Conservation (phyloP, 2,797 vertebrate genomes). For the Intellagama lesueurii region DNA sequence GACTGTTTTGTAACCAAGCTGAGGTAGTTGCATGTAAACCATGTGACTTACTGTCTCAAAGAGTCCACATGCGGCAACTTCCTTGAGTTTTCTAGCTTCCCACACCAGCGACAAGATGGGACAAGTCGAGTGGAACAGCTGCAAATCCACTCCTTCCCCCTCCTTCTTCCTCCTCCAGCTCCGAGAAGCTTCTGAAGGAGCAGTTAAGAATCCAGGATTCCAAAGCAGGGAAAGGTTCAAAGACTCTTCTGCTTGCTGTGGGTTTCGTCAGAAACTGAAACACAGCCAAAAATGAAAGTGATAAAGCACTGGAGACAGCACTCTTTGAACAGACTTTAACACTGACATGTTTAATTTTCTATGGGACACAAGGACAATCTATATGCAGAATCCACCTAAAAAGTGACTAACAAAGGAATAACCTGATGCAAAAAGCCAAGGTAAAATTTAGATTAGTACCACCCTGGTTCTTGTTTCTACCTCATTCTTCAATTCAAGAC, state of each 20-base stretch:
- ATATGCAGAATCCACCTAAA: background rate
- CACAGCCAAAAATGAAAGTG: conserved; percentile 49
- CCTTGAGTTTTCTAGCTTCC: conserved; percentile 45
- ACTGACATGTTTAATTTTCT: background rate
- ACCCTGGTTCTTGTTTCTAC: conserved; percentile 32
- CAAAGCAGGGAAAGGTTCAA: conserved; percentile 54
- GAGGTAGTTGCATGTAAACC: conserved; percentile 33
- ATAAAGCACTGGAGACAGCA: conserved; percentile 47
- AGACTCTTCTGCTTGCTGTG: conserved; percentile 33
- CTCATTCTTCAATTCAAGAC: conserved; percentile 66
- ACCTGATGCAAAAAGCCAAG: background rate
- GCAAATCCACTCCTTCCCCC: conserved; percentile 35
- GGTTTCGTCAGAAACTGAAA: conserved; percentile 68
- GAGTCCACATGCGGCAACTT: conserved; percentile 71
- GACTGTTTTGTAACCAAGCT: conserved; percentile 33
- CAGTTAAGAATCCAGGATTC: conserved; percentile 59
- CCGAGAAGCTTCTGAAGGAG: conserved; percentile 58
- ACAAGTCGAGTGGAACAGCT: conserved; percentile 52
- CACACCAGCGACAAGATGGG: conserved; percentile 46
- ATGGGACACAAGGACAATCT: accelerated
- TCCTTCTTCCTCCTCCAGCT: conserved; percentile 51
- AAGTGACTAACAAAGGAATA: background rate
- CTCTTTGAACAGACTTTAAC: conserved; percentile 2
- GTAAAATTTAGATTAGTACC: conserved; percentile 11
- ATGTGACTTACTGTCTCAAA: conserved; percentile 73